Conservation (phyloP, 2,888 invertebrate genomes). For the Campopleginae sp. region DNA sequence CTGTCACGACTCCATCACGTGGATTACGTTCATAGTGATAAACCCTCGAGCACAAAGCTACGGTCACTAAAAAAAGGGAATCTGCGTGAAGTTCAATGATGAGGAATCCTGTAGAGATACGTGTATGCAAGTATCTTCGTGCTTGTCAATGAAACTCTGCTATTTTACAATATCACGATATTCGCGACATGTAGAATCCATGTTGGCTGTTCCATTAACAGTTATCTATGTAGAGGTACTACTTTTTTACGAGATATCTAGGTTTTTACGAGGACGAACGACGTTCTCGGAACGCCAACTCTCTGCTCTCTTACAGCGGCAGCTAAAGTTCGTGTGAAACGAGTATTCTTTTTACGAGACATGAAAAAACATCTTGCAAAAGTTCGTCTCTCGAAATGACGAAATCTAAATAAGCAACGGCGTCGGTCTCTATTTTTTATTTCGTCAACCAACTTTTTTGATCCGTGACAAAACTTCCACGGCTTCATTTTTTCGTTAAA, state of each 20-base stretch:
- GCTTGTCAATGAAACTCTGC: conserved; percentile 1
- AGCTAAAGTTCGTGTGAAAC: conserved; percentile 14
- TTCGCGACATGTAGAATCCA: conserved; percentile 39
- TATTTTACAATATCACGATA: conserved; percentile 49
- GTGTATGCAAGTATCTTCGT: background rate
- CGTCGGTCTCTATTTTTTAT: conserved; percentile 7
- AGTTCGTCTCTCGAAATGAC: background rate
- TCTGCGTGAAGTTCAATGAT: conserved; percentile 4
- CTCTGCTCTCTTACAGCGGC: background rate
- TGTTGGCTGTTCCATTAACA: conserved; percentile 41
- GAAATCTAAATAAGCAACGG: conserved; percentile 4
- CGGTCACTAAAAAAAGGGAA: background rate
- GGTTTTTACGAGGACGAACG: conserved; percentile 53
- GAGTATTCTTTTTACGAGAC: conserved; percentile 8
- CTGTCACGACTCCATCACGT: background rate
- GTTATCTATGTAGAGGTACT: conserved; percentile 21
- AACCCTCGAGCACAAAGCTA: background rate
- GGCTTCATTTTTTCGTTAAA: background rate
- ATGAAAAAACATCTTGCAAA: conserved; percentile 14
- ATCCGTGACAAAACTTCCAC: background rate
- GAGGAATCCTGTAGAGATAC: background rate
- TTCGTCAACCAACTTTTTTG: conserved; percentile 1
- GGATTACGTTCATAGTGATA: background rate
- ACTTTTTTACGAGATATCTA: conserved; percentile 43
- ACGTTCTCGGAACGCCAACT: conserved; percentile 15